Conservation (phyloP, 2,888 invertebrate genomes). For the Muscina levida region DNA sequence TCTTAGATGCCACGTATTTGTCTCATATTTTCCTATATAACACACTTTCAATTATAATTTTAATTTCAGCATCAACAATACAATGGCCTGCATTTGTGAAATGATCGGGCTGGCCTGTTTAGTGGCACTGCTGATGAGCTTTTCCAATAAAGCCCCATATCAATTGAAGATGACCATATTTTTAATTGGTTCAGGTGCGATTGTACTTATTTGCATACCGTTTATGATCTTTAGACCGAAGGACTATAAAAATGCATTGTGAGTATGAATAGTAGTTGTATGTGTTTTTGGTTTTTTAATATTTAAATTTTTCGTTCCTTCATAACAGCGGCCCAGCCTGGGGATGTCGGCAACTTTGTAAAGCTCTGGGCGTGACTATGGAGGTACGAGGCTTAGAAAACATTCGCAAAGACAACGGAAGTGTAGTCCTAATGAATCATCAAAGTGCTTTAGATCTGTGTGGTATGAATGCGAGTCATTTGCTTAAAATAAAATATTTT, state of each 20-base stretch:
- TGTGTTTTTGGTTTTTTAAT: too few relatives aligned
- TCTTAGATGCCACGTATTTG: too few relatives aligned
- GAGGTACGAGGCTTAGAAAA: slow-evolving; percentile 88
- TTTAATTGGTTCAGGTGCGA: slow-evolving; percentile 82
- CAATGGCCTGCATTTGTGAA: slow-evolving; percentile 77
- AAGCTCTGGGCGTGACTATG: slow-evolving; percentile 84
- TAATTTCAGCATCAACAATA: slow-evolving; percentile 43
- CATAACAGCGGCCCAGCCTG: slow-evolving; percentile 85
- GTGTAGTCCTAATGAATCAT: slow-evolving; percentile 92
- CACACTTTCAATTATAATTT: slow-evolving; percentile 20
- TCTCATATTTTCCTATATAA: too few relatives aligned
- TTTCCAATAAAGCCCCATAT: slow-evolving; percentile 83
- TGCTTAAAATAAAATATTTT: too few relatives aligned
- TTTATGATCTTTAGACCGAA: slow-evolving; percentile 87
- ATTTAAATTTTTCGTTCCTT: slow-evolving; percentile 18
- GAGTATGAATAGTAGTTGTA: slow-evolving; percentile 80
- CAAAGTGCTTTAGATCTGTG: slow-evolving; percentile 92
- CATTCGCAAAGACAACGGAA: slow-evolving; percentile 87
- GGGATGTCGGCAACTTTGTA: slow-evolving; percentile 81
- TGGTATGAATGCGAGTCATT: slow-evolving; percentile 82
- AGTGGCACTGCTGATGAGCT: slow-evolving; percentile 74
- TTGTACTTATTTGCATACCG: slow-evolving; percentile 85
- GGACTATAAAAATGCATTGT: slow-evolving; percentile 89
- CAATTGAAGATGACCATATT: slow-evolving; percentile 86
- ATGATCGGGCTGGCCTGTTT: slow-evolving; percentile 76